phyloP scores from a whole-genome alignment of 2,888 invertebrate genomes.

The Maniola hyperantus region DNA sequence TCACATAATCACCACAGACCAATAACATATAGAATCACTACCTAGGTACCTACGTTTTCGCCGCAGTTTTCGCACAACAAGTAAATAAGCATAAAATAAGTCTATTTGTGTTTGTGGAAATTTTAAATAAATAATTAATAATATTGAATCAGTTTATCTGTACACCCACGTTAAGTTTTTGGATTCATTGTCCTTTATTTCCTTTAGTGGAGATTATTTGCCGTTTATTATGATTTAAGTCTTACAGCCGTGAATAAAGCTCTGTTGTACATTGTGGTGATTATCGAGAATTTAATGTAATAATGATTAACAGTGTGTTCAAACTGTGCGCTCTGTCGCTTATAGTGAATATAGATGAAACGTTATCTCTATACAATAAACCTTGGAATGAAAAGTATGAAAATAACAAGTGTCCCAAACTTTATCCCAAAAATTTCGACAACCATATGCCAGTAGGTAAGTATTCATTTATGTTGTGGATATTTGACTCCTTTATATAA shows the following conservation, averaged over 20 bases:
- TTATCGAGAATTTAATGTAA: constrained; percentile 32
- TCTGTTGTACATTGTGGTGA: constrained; percentile 25
- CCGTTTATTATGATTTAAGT: constrained; percentile 28
- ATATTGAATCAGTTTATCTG: constrained; percentile 46
- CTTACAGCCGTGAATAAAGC: constrained; percentile 30
- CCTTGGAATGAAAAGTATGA: constrained; percentile 77
- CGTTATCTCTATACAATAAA: constrained; percentile 68
- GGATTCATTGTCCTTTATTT: constrained; percentile 52
- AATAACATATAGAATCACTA: too few species aligned
- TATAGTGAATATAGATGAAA: constrained; percentile 54
- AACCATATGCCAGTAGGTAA: constrained; percentile 82
- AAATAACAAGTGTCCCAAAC: constrained; percentile 77
- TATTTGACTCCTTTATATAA: background rate
- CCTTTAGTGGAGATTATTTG: constrained; percentile 42
- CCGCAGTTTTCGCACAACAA: background rate
- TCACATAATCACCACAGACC: too few species aligned
- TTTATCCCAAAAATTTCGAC: constrained; percentile 80
- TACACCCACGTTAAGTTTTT: constrained; percentile 55
- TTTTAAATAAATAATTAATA: background rate
- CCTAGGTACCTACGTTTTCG: too few species aligned
- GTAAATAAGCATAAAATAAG: too few species aligned
- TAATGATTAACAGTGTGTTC: constrained; percentile 39
- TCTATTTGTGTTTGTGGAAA: too few species aligned
- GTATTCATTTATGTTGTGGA: constrained; percentile 40
- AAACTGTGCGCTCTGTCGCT: constrained; percentile 53